These are phyloP conservation scores for Daboia siamensis DNA, from an alignment of 2,113 vertebrate genomes.

Conservation along the genomic window DNA sequence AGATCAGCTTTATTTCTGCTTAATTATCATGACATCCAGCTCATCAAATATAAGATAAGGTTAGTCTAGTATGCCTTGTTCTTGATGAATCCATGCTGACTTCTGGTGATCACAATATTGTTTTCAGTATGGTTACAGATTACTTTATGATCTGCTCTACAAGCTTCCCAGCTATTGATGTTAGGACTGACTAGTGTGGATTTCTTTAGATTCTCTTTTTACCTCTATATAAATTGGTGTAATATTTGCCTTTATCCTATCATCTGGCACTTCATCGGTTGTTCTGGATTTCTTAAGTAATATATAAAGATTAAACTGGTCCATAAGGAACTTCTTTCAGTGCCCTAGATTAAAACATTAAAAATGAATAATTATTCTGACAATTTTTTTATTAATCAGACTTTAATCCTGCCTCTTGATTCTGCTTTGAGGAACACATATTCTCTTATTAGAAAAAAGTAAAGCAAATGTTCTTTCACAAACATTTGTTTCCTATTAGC, in stretches of 20 bases:
- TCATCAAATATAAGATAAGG: neutral
- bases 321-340: neutral
- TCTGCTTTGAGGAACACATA: neutral
- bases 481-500: neutral
- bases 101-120: neutral
- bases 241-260: neutral
- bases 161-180: neutral
- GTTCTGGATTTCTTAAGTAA: neutral
- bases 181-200: neutral
- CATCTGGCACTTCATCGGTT: neutral
- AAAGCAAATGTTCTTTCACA: neutral
- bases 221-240: neutral
- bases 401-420: neutral
- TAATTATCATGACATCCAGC: neutral
- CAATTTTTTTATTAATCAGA: neutral
- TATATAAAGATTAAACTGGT: neutral
- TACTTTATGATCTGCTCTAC: neutral
- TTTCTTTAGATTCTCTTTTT: neutral
- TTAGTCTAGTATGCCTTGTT: neutral
- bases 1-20: neutral
- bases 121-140: neutral
- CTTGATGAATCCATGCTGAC: neutral
- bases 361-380: neutral
- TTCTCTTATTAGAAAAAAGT: neutral
- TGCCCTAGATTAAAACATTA: neutral